These are phyloP conservation scores for Rutilus rutilus DNA, from an alignment of 2,113 vertebrate genomes.

Conservation along the genomic window DNA sequence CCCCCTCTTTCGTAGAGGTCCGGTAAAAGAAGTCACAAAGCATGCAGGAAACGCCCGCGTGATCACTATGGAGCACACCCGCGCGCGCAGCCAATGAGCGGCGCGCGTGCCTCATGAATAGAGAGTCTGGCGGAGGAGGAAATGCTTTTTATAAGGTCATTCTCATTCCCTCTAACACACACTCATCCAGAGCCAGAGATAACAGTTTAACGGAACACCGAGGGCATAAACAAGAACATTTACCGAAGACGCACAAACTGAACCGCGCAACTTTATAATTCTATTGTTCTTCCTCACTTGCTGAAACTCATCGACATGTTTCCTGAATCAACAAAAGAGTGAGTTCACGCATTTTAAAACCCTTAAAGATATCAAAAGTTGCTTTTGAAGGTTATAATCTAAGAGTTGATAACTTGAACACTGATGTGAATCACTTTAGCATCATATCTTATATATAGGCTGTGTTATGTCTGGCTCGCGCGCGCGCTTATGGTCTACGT, in stretches of 20 bases:
- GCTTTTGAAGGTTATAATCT: background rate
- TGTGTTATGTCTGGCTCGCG: background rate
- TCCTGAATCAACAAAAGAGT: slow-evolving; percentile 30
- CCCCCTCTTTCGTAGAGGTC: background rate
- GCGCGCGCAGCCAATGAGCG: slow-evolving; percentile 36
- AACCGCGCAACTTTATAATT: no score
- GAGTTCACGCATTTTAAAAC: background rate
- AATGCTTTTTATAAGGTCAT: background rate
- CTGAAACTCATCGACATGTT: background rate
- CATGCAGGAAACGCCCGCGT: background rate
- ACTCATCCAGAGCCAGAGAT: background rate
- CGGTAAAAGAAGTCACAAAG: background rate
- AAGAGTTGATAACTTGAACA: background rate
- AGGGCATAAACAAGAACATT: background rate
- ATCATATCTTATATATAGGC: background rate
- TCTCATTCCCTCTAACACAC: background rate
- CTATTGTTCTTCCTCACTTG: background rate
- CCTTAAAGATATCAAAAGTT: background rate
- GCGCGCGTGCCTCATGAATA: background rate
- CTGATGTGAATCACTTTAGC: background rate
- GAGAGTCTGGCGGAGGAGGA: background rate
- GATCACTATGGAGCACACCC: background rate
- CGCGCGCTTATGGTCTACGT: background rate
- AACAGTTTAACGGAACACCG: background rate
- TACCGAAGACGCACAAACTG: no score